These are phyloP conservation scores for Pteropus rufus DNA, from an alignment of 2,797 vertebrate genomes.

Conservation along the genomic window DNA sequence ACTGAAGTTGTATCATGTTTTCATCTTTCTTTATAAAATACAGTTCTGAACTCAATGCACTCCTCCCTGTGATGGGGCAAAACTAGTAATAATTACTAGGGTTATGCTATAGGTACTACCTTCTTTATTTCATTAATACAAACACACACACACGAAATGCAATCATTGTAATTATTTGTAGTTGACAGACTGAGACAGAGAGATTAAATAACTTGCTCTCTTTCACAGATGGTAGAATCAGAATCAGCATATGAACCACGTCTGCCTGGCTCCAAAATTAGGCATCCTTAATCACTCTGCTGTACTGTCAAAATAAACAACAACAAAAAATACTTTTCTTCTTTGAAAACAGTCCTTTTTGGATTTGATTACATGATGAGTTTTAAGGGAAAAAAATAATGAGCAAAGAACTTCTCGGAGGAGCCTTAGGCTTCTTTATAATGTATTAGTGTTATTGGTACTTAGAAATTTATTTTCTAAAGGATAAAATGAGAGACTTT, in stretches of 20 bases:
- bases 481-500: neutral
- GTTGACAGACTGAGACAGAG: neutral
- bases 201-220: neutral
- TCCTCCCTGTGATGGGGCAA: neutral
- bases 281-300: neutral
- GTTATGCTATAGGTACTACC: neutral
- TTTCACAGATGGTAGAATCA: neutral
- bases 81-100: neutral
- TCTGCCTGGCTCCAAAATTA: neutral
- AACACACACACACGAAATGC: neutral
- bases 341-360: neutral
- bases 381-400: neutral
- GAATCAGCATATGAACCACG: neutral
- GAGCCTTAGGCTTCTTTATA: neutral
- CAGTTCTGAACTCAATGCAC: neutral
- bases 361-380: neutral
- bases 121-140: neutral
- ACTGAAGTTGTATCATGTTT: neutral
- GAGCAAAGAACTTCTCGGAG: neutral
- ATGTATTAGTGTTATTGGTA: neutral
- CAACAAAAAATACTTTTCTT: neutral
- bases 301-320: neutral
- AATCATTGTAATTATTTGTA: neutral
- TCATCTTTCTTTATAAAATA: neutral
- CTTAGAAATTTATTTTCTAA: constrained; percentile 45